Evolutionary conservation across 2,797 vertebrate genomes (phyloP).

Genomic region (Vireo griseus): DNA sequence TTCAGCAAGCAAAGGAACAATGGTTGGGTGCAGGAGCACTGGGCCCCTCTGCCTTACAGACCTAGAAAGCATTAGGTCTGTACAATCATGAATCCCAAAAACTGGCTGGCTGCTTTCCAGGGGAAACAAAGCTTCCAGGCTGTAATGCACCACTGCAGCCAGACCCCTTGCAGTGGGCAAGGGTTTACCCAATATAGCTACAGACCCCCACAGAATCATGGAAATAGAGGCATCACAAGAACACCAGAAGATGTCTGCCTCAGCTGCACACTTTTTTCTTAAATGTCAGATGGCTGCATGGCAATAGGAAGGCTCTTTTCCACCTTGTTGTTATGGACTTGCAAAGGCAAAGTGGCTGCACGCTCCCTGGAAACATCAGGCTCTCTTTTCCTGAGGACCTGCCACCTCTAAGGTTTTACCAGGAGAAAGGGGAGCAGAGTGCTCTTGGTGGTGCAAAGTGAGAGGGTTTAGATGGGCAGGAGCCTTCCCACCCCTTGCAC

Average conservation of each 20-base stretch:
- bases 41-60: not conserved
- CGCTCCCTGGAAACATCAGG: not conserved
- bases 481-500: not conserved
- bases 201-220: not conserved
- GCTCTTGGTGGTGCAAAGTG: accelerated
- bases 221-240: not conserved
- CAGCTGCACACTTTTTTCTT: not conserved
- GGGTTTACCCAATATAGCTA: accelerated
- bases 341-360: not conserved
- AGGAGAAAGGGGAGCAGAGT: accelerated
- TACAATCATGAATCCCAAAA: not conserved
- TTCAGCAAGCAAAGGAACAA: not conserved
- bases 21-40: accelerated
- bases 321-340: not conserved
- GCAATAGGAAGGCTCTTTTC: not conserved
- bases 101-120: not conserved
- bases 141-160: not conserved
- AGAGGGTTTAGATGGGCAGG: accelerated
- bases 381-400: not conserved
- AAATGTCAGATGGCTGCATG: not conserved
- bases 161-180: not conserved
- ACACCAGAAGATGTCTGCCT: not conserved
- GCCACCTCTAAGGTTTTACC: not conserved
- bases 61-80: not conserved
- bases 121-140: not conserved